phyloP scores from a whole-genome alignment of 2,113 vertebrate species.

The Cebus imitator region DNA sequence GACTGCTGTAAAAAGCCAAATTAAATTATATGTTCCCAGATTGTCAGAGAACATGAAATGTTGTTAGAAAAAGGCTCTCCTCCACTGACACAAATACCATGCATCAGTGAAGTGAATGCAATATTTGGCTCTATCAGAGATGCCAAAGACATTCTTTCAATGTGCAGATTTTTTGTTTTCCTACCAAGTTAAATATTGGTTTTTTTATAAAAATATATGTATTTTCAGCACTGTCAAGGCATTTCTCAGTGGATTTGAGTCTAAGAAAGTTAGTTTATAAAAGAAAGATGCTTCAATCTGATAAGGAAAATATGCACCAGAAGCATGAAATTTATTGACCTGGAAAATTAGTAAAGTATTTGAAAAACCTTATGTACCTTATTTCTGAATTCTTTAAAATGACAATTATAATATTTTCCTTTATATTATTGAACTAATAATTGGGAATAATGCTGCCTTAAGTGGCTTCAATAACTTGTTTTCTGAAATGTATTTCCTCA shows the following conservation, averaged over 20 bases:
- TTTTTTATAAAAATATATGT: not conserved
- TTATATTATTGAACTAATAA: not conserved
- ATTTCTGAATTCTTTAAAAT: conserved; percentile 1
- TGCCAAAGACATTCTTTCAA: conserved; percentile 40
- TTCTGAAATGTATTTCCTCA: not conserved
- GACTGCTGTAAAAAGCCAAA: conserved; percentile 28
- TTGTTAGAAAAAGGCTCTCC: conserved; percentile 48
- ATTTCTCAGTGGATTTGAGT: conserved; percentile 32
- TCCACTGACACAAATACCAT: conserved; percentile 52
- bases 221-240: not conserved
- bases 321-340: conserved; percentile 50
- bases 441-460: not conserved
- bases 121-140: not conserved
- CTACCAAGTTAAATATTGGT: conserved; percentile 50
- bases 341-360: conserved; percentile 57
- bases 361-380: conserved; percentile 9
- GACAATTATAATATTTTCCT: not conserved
- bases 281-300: not conserved
- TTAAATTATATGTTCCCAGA: conserved; percentile 58
- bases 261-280: conserved; percentile 11
- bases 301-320: conserved; percentile 35
- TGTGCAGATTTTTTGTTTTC: conserved; percentile 54
- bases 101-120: conserved; percentile 10
- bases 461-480: not conserved
- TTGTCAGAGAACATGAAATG: conserved; percentile 56